Percentiles rank a stretch among this genome's conserved stretches.
Conservation (phyloP, 2,888 invertebrate genomes). For the Elysia crispata region DNA sequence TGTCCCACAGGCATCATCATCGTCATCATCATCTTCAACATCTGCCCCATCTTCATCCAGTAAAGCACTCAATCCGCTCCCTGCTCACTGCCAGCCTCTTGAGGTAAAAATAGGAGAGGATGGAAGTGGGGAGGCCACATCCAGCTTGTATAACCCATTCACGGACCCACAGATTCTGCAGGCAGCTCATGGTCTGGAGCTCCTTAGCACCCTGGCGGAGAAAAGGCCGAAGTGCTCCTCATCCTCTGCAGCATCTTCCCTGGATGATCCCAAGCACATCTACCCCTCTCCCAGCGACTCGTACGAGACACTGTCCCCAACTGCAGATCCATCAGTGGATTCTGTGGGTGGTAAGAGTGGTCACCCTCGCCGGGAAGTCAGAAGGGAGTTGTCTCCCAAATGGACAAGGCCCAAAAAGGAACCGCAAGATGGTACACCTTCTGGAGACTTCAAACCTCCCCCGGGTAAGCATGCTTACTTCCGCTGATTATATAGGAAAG, state of each 20-base stretch:
- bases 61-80: constrained; percentile 21
- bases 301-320: constrained; percentile 50
- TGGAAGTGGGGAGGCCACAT: neutral
- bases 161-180: constrained; percentile 69
- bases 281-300: constrained; percentile 56
- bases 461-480: constrained; percentile 42
- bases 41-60: neutral
- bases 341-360: constrained; percentile 49
- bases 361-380: constrained; percentile 46
- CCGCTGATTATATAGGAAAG: too few species aligned
- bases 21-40: too few species aligned
- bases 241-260: constrained; percentile 3
- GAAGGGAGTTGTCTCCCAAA: constrained; percentile 51
- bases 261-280: constrained; percentile 49
- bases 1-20: neutral
- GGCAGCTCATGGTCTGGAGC: constrained; percentile 70
- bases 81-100: constrained; percentile 45
- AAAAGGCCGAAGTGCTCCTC: constrained; percentile 60
- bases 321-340: constrained; percentile 32
- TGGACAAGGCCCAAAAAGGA: constrained; percentile 53
- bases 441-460: constrained; percentile 51
- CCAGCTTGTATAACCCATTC: constrained; percentile 62
- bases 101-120: constrained; percentile 29
- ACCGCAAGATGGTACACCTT: neutral
- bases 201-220: constrained; percentile 71